Evolutionary conservation across 2,797 vertebrate genomes (phyloP), one percentile per base, ranked within the genome.

Genomic region (Dendrocincla tyrannina): DNA sequence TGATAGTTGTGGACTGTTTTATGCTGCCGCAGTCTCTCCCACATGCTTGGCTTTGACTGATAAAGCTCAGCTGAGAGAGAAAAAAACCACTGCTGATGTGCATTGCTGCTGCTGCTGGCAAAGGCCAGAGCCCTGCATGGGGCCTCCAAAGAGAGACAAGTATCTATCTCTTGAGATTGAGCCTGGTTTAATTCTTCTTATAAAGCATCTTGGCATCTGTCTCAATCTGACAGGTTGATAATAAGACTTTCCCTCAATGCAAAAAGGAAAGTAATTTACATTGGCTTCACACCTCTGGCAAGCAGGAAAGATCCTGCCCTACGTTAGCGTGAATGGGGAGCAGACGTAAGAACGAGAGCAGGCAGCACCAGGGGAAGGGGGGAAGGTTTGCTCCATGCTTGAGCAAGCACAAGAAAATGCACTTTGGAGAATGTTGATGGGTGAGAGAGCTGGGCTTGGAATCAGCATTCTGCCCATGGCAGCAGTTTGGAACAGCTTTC

Each of bases 251-350:
- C 70, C 86, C 50, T 89, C 80, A 33, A 87, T 83, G 88, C 81
- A 93, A 87, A 96, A 93, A 44, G 78, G 66, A 96, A 95, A 96
- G 96, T 92, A 95, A 96, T 97, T 96, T 96, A 96, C 93, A 95
- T 96, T 94, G 92, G 88, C 91, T 97, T 97, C 93, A 94, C 94
- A 96, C 95, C 93, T 97, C 88, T 91, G 74, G 91, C 92, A 94
- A 95, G 83, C 67, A 88, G 94, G 75, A 94, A 30, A 84, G 82
- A 93, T 95, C 50, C 66, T 93, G 88, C 93, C 74, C 87, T 69
- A 50, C 0, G 5, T 85, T 67, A 59, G 69, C 1, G 2, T 67
- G 88, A 93, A 55, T 8, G 39, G 84, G 84, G 81, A 97, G 86
- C 86, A 88, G 89, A 93, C 24, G 9, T 80, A 91, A 82, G 86